Percentiles rank a stretch among this genome's conserved stretches.
Evolutionary conservation across 2,888 invertebrate genomes (phyloP).

Genomic region (Uropetala carovei): DNA sequence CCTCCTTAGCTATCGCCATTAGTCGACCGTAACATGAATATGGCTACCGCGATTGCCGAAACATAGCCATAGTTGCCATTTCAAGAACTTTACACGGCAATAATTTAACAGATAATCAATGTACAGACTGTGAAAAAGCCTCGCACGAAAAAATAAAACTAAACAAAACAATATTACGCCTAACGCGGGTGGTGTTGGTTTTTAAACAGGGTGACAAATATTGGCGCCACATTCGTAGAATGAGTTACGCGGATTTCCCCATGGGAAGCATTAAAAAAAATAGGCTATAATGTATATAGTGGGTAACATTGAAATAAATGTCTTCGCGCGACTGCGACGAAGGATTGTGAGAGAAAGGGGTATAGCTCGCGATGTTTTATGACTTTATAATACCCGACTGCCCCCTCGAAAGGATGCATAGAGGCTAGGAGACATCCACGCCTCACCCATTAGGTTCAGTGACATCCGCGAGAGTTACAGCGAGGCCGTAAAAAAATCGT

Average conservation of each 20-base stretch:
- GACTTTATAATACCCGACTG: background rate
- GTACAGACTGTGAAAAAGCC: no score
- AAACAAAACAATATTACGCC: background rate
- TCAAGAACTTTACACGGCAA: no score
- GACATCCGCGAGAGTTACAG: background rate
- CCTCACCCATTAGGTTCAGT: background rate
- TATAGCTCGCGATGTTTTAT: background rate
- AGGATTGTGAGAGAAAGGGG: background rate
- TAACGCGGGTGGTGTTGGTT: background rate
- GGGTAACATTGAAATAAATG: slow-evolving; percentile 27
- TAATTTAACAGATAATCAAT: no score
- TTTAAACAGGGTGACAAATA: slow-evolving; percentile 19
- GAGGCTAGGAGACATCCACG: no score
- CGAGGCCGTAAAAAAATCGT: background rate
- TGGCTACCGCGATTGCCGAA: no score
- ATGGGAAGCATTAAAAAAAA: background rate
- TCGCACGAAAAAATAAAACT: background rate
- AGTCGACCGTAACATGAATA: no score
- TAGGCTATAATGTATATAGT: background rate
- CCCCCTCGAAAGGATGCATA: background rate
- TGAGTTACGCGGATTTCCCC: slow-evolving; percentile 14
- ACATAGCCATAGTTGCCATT: no score
- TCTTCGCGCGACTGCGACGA: background rate
- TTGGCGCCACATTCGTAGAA: background rate
- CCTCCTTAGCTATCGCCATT: no score